Evolutionary conservation across 2,113 vertebrate genomes (phyloP).

Genomic region (Grammomys dolichurus): DNA sequence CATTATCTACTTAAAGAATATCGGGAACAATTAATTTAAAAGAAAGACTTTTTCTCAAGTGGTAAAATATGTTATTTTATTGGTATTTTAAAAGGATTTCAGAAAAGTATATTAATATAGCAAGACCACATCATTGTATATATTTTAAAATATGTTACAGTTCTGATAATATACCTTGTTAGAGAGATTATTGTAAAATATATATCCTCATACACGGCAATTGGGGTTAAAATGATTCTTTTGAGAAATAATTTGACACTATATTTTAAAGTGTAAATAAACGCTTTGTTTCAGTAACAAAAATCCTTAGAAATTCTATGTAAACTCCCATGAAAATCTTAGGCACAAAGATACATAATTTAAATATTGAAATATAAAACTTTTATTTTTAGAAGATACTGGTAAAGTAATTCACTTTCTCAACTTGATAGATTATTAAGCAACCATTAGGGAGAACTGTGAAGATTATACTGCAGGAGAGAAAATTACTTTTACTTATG

Average conservation of each 20-base stretch:
- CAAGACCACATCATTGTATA: not conserved
- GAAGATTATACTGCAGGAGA: slow-evolving; percentile 6
- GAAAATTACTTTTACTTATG: slow-evolving; percentile 45
- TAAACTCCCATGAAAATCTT: slow-evolving; percentile 34
- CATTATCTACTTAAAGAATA: not conserved
- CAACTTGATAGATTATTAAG: slow-evolving; percentile 28
- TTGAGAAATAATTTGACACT: not conserved
- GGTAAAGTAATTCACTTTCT: not conserved
- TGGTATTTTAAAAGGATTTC: not conserved
- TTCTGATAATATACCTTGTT: not conserved
- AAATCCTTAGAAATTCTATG: not conserved
- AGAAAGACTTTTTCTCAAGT: not conserved
- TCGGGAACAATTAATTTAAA: slow-evolving; percentile 1
- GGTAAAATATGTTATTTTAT: not conserved
- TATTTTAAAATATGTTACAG: slow-evolving; percentile 11
- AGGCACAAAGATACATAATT: slow-evolving; percentile 14
- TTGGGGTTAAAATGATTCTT: not conserved
- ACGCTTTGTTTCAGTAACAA: not conserved
- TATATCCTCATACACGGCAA: not conserved
- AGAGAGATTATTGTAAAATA: not conserved
- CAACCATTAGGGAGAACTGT: slow-evolving; percentile 31
- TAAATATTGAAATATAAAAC: slow-evolving; percentile 40
- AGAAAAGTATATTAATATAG: not conserved
- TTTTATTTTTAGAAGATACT: slow-evolving; percentile 29
- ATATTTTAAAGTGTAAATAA: slow-evolving; percentile 22